These are phyloP conservation scores for Drosophila dives DNA, from an alignment of 2,888 invertebrate species.

Conservation along the genomic window DNA sequence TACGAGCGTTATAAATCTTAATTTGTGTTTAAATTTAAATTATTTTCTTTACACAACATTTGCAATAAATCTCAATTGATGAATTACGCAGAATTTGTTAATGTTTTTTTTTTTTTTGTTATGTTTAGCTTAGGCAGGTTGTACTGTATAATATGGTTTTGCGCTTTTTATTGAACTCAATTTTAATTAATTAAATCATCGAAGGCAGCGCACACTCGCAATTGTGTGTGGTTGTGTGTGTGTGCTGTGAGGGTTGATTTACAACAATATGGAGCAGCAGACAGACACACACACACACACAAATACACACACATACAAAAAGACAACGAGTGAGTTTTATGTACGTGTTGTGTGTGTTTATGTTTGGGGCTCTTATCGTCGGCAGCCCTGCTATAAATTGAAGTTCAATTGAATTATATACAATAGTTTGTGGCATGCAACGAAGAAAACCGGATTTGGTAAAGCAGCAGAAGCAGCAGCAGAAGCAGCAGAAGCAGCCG, in stretches of 20 bases:
- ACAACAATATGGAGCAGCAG: constrained; percentile 42
- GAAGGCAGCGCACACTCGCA: constrained; percentile 59
- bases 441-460: constrained; percentile 68
- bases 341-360: constrained; percentile 2
- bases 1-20: background rate
- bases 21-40: background rate
- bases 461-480: constrained; percentile 34
- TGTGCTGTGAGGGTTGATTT: constrained; percentile 48
- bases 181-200: constrained; percentile 82
- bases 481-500: constrained; percentile 8
- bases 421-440: constrained; percentile 68
- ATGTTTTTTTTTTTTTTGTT: background rate
- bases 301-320: constrained; percentile 18
- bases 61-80: constrained; percentile 8
- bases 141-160: constrained; percentile 42
- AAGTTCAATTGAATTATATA: constrained; percentile 82
- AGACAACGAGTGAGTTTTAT: constrained; percentile 23
- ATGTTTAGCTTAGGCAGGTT: constrained; percentile 20
- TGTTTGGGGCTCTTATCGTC: constrained; percentile 47
- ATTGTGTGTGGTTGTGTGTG: constrained; percentile 40
- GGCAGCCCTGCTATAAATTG: constrained; percentile 72
- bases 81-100: background rate
- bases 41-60: background rate
- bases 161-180: constrained; percentile 78
- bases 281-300: constrained; percentile 19